Base-by-base conservation (phyloP, 1,140 invertebrate genomes). In the Ectropis grisescens region DNA sequence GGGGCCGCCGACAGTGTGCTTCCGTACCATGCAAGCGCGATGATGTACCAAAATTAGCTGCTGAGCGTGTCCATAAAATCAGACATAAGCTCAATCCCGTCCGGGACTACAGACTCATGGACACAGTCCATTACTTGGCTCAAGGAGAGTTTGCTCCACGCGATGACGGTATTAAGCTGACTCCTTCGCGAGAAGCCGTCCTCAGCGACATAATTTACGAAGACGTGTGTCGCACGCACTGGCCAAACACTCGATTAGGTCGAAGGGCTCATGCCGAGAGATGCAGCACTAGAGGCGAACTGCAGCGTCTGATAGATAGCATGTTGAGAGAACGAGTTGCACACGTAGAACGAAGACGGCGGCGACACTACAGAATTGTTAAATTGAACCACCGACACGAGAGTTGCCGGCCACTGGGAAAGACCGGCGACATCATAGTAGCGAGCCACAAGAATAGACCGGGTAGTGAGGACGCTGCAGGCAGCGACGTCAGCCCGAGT, bases 171-270 rank as follows among this genome's bases (percentile, higher is more conserved):
- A 76, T 81, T 25, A 81, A 81, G 41, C 33, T 81, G 25, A 81
- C 76, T 25, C 72, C 76, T 11, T 81, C 76, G 1, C 40, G 76
- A 30, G 76, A 81, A 58, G 76, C 69, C 6, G 76, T 81, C n/a
- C 47, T 81, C 5, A 81, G 76, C 41, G 76, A 81, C 35, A 81
- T 81, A 13, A 81, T 81, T 36, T 79, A 64, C 61, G 76, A 81
- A 53, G 76, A 81, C 40, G 76, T 81, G n/a, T 81, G 72, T 47
- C 55, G 76, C 7, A 76, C 76, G 5, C 72, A 81, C 33, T 81
- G 76, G 76, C 76, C 76, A 1, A 72, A 61, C 29, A 51, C 71
- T 13, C 47, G 76, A 16, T 52, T 81, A 9, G 58, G 61, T 16
- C 67, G 70, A 23, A 54, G 72, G 5, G 31, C 48, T 5, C 65